These are phyloP conservation scores for Melozone crissalis DNA, from an alignment of 2,113 vertebrate genomes.

Conservation along the genomic window DNA sequence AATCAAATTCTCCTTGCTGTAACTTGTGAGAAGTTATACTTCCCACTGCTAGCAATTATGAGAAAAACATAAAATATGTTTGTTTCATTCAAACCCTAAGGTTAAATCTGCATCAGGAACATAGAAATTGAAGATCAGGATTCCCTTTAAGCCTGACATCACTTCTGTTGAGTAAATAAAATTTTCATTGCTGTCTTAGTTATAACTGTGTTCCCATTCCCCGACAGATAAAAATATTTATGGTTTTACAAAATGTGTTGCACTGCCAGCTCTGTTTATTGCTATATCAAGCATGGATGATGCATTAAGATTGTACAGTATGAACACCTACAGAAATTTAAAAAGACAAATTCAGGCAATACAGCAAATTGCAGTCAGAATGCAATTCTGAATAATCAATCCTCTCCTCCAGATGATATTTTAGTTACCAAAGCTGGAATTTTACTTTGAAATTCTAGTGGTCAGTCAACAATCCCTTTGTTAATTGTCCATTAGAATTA, in stretches of 20 bases:
- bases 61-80: background rate
- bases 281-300: background rate
- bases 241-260: background rate
- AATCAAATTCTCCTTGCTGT: background rate
- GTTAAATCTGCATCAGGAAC: background rate
- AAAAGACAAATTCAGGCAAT: background rate
- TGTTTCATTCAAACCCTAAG: background rate
- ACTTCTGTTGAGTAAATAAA: constrained; percentile 10
- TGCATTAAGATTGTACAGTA: background rate
- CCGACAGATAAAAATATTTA: background rate
- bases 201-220: background rate
- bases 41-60: background rate
- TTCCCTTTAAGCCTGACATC: background rate
- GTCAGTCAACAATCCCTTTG: background rate
- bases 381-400: background rate
- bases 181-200: background rate
- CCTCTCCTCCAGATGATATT: background rate
- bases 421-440: background rate
- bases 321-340: background rate
- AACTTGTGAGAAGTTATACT: background rate
- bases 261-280: background rate
- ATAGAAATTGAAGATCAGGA: background rate
- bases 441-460: background rate
- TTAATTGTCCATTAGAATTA: background rate
- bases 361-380: background rate